Evolutionary conservation across 2,888 invertebrate genomes (phyloP).

Genomic region (Branchellion lobata): DNA sequence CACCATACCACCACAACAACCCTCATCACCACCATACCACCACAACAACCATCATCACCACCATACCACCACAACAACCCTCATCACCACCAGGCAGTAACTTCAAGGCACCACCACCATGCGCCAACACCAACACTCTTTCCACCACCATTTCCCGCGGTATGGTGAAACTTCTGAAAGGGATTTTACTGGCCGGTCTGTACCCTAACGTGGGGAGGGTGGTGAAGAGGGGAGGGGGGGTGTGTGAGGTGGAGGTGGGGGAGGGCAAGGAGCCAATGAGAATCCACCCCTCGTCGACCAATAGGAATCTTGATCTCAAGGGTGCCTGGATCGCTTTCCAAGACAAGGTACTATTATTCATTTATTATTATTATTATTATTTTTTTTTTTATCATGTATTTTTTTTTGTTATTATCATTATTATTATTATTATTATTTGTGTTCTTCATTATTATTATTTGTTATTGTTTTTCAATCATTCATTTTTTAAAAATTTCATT

Average conservation of each 20-base stretch:
- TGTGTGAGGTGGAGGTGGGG: constrained; percentile 53
- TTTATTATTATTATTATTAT: not conserved
- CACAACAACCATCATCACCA: no score
- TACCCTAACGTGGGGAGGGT: constrained; percentile 55
- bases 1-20: no score
- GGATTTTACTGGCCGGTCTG: constrained; percentile 53
- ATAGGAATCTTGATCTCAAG: constrained; percentile 55
- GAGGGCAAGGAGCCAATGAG: constrained; percentile 54
- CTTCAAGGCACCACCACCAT: constrained; percentile 2
- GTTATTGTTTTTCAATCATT: no score
- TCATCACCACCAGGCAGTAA: constrained; percentile 55
- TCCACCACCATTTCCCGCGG: constrained; percentile 35
- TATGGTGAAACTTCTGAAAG: constrained; percentile 56
- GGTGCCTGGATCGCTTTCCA: constrained; percentile 58
- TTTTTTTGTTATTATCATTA: no score
- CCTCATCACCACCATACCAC: no score
- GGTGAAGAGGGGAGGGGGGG: constrained; percentile 30
- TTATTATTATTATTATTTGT: no score
- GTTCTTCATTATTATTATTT: no score
- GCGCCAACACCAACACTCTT: not conserved
- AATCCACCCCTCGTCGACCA: constrained; percentile 59
- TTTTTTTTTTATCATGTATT: no score
- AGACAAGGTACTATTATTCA: constrained; percentile 56
- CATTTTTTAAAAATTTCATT: no score
- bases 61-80: no score